A percentile compares a stretch with the other conserved stretches of the same genome.
Evolutionary conservation across 2,888 invertebrate genomes (phyloP).

Genomic region (Phortica okadai): DNA sequence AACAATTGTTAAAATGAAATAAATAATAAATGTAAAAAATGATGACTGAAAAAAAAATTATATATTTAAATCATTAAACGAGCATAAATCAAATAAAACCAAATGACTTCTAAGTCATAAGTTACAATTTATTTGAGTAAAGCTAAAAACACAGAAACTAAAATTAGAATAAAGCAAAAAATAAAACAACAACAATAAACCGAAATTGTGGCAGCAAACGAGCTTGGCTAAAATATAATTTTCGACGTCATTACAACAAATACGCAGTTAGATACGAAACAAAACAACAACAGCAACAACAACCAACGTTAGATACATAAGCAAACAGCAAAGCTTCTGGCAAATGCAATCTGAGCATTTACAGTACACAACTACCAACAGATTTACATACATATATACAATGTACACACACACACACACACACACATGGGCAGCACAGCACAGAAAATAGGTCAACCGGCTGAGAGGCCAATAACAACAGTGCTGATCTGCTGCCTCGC

Average conservation of each 20-base stretch:
- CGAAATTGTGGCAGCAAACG: no score
- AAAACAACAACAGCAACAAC: background rate
- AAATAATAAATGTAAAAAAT: no score
- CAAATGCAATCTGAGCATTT: slow-evolving; percentile 60
- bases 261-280: slow-evolving; percentile 57
- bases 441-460: slow-evolving; percentile 67
- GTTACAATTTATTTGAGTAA: no score
- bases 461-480: slow-evolving; percentile 13
- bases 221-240: slow-evolving; percentile 32
- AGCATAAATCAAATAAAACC: no score
- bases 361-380: slow-evolving; percentile 47
- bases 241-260: slow-evolving; percentile 60
- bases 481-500: slow-evolving; percentile 40
- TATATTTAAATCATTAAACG: no score
- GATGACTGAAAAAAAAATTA: no score
- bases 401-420: slow-evolving; percentile 28
- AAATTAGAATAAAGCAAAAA: no score
- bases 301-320: background rate
- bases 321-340: slow-evolving; percentile 23
- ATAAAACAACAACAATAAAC: no score
- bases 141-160: no score
- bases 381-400: slow-evolving; percentile 26
- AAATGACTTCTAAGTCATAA: no score
- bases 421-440: slow-evolving; percentile 4
- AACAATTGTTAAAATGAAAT: no score